Evolutionary conservation across 2,797 vertebrate genomes (phyloP), one percentile per base, ranked within the genome.

Genomic region (Anguilla obscura): DNA sequence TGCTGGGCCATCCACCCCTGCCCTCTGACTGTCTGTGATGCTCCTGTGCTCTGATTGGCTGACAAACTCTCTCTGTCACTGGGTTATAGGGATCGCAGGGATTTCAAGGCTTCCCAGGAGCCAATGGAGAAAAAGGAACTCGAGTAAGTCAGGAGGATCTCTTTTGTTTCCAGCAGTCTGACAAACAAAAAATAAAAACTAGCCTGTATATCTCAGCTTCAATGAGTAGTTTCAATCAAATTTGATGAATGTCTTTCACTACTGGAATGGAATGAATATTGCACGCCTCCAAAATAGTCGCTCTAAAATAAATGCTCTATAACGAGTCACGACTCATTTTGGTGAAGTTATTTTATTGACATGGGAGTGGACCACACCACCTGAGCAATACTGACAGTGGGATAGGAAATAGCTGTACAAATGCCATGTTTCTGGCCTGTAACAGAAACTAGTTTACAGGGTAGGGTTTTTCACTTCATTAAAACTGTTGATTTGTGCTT

Each of bases 91-190:
- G 96, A 27, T 96, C 95, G 0, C 93, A 96, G 36, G 98, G 98
- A 30, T 96, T 96, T 88, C 97, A 98, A 88, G 98, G 98, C 40
- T 99, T 99, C 85, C 96, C 96, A 7, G 98, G 98, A 12, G 88
- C 96, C 80, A 92, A 97, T 0, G 98, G 98, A 90, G 98, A 99
- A 92, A 99, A 99, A 90, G 98, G 98, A 89, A 97, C 95, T 93
- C 96, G 94, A 96, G 97, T 96, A 86, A 94, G 95, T 82, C 24
- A 24, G 40, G 45, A 45, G 2, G 79, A 82, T 2, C 45, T 82
- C 1, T 79, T 79, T 79, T 36, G 45, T 79, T 79, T 79, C 33
- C 36, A 5, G 33, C 36, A 79, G 9, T 50, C 79, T 82, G 79
- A 82, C 21, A 48, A 24, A 45, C 45, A 27, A 18, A 27, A 69